Base-by-base conservation (phyloP, 2,888 invertebrate species). In the Alcis repandata region DNA sequence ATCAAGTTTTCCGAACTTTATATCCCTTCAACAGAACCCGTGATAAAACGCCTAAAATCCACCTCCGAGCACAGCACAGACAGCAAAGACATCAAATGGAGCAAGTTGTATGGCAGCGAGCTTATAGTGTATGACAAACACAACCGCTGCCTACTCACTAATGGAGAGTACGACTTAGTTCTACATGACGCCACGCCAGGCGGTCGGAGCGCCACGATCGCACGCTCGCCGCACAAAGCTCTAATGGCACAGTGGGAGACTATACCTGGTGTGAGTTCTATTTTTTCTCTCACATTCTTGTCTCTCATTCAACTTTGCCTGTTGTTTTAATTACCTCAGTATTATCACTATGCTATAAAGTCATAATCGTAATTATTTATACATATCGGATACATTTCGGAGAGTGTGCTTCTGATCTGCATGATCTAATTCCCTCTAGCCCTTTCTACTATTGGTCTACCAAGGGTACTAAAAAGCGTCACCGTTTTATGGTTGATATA, bases 81-180 rank as follows among this genome's bases (percentile, higher is more conserved):
- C 52, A 86, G 77, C 65, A 95, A 94, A 20, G 84, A 90, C 52
- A 86, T 76, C 65, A 95, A 94, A 78, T 94, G 94, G 87, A 90
- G 89, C 10, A 94, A 95, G 73, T 86, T 96, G 27, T 96, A 96
- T 70, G 96, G 96, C 41, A 96, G 97, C 62, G 98, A 98, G 88
- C 90, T 99, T 63, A 96, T 97, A 65, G 96, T 98, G 33, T 98
- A 97, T 82, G 98, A 98, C 86, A 98, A 98, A 84, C 96, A 97
- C 79, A 97, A 96, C 81, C 95, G 97, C 15, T 98, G 98, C 83
- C 94, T 98, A 60, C 93, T 98, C 54, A 96, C 96, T 0, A 97
- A 98, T 74, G 98, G 98, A 3, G 97, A 98, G 84, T 98, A 99
- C 87, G 98, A 98, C 84, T 92, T 98, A 63, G 96, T 97, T 56